Conservation (phyloP, 2,888 invertebrate species). For the Metallyticus violacea region DNA sequence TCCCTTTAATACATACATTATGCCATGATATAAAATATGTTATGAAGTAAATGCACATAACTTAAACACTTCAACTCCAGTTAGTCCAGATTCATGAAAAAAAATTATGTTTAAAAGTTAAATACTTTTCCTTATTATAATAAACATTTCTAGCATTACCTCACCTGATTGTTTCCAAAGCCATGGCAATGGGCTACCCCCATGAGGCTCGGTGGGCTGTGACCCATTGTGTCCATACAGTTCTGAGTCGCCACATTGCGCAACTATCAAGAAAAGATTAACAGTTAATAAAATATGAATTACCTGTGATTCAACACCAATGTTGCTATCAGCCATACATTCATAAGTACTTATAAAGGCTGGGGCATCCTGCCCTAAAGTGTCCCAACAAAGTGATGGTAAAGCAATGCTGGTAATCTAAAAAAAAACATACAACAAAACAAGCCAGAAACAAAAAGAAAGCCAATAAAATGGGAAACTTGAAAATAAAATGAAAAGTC, state of each 20-base stretch:
- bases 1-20: too few species aligned
- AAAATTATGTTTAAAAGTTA: too few species aligned
- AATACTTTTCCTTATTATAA: not conserved
- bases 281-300: not conserved
- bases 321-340: constrained; percentile 25
- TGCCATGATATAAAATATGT: too few species aligned
- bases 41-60: too few species aligned
- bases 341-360: constrained; percentile 30
- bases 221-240: constrained; percentile 93
- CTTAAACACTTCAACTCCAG: too few species aligned
- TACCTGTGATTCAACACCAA: constrained; percentile 21
- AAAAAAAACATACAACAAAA: constrained; percentile 5
- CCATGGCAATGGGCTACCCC: constrained; percentile 92
- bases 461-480: not conserved
- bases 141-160: not conserved
- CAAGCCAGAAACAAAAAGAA: not conserved
- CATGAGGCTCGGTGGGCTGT: constrained; percentile 85
- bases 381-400: constrained; percentile 34
- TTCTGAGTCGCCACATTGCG: constrained; percentile 74
- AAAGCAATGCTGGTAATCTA: constrained; percentile 32
- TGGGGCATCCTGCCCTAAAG: constrained; percentile 33
- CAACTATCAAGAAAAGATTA: constrained; percentile 48
- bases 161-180: constrained; percentile 84
- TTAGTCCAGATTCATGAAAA: too few species aligned
- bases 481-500: too few species aligned